These are phyloP conservation scores for Equus przewalskii DNA, from an alignment of 2,113 vertebrate genomes.

Conservation along the genomic window DNA sequence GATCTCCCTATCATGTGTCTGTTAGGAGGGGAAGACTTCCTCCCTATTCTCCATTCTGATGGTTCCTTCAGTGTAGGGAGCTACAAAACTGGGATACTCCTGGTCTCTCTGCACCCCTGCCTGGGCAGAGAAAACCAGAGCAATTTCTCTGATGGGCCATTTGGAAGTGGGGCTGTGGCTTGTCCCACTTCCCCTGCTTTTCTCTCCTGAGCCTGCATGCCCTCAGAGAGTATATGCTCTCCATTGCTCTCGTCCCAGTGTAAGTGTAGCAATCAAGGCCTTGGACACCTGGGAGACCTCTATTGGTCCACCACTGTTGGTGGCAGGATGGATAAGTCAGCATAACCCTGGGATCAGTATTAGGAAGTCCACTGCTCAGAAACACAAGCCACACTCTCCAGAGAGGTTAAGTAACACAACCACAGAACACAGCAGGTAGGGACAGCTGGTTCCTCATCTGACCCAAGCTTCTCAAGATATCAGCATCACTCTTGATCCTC, in stretches of 20 bases:
- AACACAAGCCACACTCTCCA: neutral
- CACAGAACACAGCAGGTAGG: neutral
- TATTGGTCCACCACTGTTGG: neutral
- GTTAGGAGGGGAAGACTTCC: neutral
- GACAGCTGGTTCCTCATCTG: neutral
- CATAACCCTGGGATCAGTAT: neutral
- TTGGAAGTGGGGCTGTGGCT: neutral
- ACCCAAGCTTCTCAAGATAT: neutral
- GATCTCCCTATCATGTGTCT: neutral
- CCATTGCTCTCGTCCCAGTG: neutral
- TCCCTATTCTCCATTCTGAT: neutral
- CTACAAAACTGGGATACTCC: neutral
- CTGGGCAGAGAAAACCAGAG: neutral
- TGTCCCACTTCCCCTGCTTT: conserved; percentile 71
- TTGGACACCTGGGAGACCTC: neutral
- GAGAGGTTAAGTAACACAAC: neutral
- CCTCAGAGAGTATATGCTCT: neutral
- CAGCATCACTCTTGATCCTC: neutral
- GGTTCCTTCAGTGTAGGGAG: neutral
- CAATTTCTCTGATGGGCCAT: neutral
- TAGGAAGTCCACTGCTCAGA: neutral
- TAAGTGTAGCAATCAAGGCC: neutral
- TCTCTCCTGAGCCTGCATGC: neutral
- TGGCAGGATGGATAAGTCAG: neutral
- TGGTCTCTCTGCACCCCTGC: neutral